These are phyloP conservation scores for Noctua fimbriata DNA, from an alignment of 2,888 invertebrate genomes.

Conservation along the genomic window DNA sequence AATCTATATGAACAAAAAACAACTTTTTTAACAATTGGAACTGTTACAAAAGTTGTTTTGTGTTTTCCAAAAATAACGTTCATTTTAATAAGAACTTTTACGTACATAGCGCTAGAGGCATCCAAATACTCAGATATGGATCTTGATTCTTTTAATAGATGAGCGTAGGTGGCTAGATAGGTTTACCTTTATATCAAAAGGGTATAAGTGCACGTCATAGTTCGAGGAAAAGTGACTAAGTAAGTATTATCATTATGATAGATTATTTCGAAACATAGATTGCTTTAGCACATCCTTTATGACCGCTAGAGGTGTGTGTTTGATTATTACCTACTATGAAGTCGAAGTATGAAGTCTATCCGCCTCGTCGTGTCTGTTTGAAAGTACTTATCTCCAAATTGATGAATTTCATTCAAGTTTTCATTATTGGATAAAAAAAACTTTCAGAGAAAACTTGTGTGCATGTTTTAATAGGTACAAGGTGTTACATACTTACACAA, in stretches of 20 bases:
- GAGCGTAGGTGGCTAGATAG: background rate
- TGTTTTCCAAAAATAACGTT: too few relatives aligned
- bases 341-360: background rate
- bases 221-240: conserved; percentile 38
- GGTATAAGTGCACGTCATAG: conserved; percentile 9
- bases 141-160: conserved; percentile 26
- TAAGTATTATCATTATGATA: background rate
- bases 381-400: background rate
- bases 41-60: too few relatives aligned
- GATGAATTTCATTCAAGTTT: background rate
- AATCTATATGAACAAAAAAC: background rate
- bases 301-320: background rate
- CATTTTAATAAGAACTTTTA: too few relatives aligned
- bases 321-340: background rate
- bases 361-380: background rate
- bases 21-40: too few relatives aligned
- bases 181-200: background rate
- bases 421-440: background rate
- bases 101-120: background rate
- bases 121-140: conserved; percentile 13
- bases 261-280: conserved; percentile 9
- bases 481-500: background rate
- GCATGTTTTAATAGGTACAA: background rate
- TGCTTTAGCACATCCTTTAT: background rate
- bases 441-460: background rate